A percentile compares a stretch with the other conserved stretches of the same genome.
phyloP scores from a whole-genome alignment of 2,797 vertebrate species.

The Botia kubotai region DNA sequence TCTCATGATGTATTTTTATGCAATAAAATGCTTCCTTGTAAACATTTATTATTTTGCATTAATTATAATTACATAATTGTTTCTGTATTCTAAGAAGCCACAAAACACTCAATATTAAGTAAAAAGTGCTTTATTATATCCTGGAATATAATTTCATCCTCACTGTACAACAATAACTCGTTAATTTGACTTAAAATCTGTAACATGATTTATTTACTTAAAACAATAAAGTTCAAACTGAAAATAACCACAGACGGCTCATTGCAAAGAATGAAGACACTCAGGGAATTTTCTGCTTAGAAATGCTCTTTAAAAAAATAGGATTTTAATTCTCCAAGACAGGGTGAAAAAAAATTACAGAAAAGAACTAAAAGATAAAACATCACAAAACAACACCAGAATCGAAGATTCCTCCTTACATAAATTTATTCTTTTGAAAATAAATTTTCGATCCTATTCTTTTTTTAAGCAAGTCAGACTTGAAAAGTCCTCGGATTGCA shows the following conservation, averaged over 20 bases:
- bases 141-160: constrained; percentile 80
- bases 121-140: constrained; percentile 86
- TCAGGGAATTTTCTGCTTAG: constrained; percentile 75
- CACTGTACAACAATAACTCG: constrained; percentile 78
- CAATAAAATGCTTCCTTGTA: not conserved
- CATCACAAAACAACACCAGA: constrained; percentile 77
- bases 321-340: constrained; percentile 89
- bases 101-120: constrained; percentile 58
- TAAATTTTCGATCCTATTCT: constrained; percentile 68
- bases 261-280: constrained; percentile 74
- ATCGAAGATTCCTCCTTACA: constrained; percentile 71
- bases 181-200: constrained; percentile 81
- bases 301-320: constrained; percentile 87
- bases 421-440: constrained; percentile 51
- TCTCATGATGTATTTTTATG: not conserved
- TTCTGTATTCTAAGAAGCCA: not conserved
- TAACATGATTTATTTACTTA: constrained; percentile 67
- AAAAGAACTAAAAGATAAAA: constrained; percentile 69
- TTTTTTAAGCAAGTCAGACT: constrained; percentile 71
- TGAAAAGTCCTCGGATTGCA: constrained; percentile 68
- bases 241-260: constrained; percentile 66
- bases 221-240: constrained; percentile 76
- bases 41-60: too few species aligned
- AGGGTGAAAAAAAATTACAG: constrained; percentile 66
- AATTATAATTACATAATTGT: too few species aligned